Evolutionary conservation across 1,140 invertebrate genomes (phyloP).

Genomic region (Zaprionus taronus): DNA sequence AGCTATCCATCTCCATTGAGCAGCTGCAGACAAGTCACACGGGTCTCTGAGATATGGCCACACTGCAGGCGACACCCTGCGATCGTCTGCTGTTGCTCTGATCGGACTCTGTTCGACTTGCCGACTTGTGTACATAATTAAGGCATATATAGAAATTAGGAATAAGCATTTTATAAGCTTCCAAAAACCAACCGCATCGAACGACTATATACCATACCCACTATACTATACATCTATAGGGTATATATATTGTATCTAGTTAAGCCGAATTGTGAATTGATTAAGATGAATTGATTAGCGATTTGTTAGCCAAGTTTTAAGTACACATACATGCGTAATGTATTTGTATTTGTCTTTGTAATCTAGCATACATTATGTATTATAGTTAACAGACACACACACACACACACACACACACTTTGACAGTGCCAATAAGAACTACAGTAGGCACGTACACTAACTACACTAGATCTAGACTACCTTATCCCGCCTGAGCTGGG

Average conservation of each 20-base stretch:
- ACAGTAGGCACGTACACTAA: background rate
- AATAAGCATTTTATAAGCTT: constrained; percentile 63
- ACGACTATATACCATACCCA: constrained; percentile 8
- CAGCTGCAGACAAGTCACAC: constrained; percentile 89
- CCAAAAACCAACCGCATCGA: constrained; percentile 16
- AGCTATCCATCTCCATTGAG: constrained; percentile 93
- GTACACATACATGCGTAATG: constrained; percentile 19
- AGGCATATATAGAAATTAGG: constrained; percentile 47
- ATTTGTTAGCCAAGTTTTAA: constrained; percentile 23
- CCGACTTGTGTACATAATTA: constrained; percentile 69
- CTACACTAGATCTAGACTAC: background rate
- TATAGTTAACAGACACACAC: constrained; percentile 19
- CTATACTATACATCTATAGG: background rate
- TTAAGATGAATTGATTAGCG: constrained; percentile 17
- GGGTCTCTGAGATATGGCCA: constrained; percentile 79
- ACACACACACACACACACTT: constrained; percentile 2
- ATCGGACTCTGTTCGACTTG: constrained; percentile 26
- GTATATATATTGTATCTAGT: constrained; percentile 1
- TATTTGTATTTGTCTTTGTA: constrained; percentile 4
- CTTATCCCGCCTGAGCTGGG: background rate
- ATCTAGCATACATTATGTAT: constrained; percentile 23
- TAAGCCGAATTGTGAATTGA: constrained; percentile 27
- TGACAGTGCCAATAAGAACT: constrained; percentile 21
- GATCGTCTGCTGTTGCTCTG: constrained; percentile 71
- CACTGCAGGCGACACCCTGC: constrained; percentile 22